Evolutionary conservation across 2,888 invertebrate species (phyloP), one percentile per base, ranked within the genome.

Genomic region (Mythimna ferrago): DNA sequence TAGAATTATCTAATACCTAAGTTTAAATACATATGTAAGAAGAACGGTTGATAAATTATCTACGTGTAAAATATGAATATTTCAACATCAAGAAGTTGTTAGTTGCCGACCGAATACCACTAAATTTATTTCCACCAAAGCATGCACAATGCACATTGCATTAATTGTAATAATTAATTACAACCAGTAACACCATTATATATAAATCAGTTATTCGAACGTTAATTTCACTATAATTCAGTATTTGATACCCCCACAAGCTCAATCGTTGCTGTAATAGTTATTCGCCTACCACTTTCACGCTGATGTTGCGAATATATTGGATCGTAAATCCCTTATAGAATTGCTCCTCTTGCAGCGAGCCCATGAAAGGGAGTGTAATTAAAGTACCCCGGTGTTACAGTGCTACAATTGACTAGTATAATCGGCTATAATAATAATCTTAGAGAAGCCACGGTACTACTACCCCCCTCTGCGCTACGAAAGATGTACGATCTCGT

Each of bases 271-370:
- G 66, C 62, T 78, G 62, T 82, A 80, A 82, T 84, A 80, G 80
- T 78, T 81, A 86, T 78, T 81, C 76, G 64, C 76, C 66, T 73
- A 70, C 84, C 66, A 80, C 83, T 85, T 86, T 86, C 86, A 81
- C 80, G 79, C 78, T 77, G 73, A 78, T 80, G 66, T 77, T 76
- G 75, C 71, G 64, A 81, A 83, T 85, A 82, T 86, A 87, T 85
- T 83, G 77, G 69, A 72, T 84, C 87, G 81, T 87, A 87, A 87
- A 87, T 87, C 80, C 87, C 79, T 79, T 86, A 82, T 76, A 81
- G 78, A 87, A 87, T 84, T 81, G 79, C 84, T 75, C 78, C 69
- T 81, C 74, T 82, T 64, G 76, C 74, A 78, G 72, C 71, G 54
- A 72, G 72, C 67, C 78, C 71, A 76, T 80, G 80, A 81, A 82